These are phyloP conservation scores for Plebejus anna DNA, from an alignment of 2,888 invertebrate genomes.

Conservation along the genomic window DNA sequence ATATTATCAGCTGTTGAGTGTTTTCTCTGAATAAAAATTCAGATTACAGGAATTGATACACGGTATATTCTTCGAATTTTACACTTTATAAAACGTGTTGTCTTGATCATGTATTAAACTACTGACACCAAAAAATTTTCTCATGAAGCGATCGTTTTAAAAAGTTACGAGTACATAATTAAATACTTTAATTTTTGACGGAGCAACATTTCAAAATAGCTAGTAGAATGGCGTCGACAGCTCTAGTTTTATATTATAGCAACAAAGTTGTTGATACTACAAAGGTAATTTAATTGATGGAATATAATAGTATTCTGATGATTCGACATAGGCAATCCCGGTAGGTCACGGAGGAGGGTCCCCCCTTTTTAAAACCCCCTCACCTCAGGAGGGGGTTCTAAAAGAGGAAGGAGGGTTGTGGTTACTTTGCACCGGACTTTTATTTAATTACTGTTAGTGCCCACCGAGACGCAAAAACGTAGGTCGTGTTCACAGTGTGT, in stretches of 20 bases:
- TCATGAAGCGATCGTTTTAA: no score
- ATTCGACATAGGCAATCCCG: background rate
- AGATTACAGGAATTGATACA: no score
- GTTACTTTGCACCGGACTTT: slow-evolving; percentile 52
- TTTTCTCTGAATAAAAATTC: no score
- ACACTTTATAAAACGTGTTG: no score
- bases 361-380: background rate
- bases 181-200: no score
- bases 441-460: slow-evolving; percentile 58
- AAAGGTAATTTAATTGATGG: background rate
- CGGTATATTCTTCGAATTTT: no score
- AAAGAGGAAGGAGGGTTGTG: slow-evolving; percentile 20
- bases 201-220: no score
- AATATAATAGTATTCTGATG: background rate
- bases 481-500: background rate
- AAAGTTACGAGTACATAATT: no score
- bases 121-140: no score
- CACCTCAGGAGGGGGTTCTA: background rate
- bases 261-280: background rate
- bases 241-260: no score
- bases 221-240: no score
- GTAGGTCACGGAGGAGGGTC: background rate
- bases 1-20: background rate
- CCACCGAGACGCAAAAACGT: slow-evolving; percentile 34
- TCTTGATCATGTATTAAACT: no score